Evolutionary conservation across 2,797 vertebrate species (phyloP).

Genomic region (Apogon talboti): DNA sequence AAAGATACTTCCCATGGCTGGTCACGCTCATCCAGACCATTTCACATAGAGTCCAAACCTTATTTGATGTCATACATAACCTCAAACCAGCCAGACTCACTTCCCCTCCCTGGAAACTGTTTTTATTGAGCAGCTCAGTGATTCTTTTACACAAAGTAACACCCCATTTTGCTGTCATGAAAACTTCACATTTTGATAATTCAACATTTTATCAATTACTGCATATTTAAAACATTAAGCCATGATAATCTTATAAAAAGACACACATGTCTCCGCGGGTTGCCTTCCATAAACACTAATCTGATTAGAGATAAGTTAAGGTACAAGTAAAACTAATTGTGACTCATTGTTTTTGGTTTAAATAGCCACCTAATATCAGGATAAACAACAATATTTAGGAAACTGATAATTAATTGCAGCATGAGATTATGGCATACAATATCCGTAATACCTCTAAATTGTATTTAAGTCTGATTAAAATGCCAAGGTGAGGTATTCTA

Average conservation of each 20-base stretch:
- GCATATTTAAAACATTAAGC: conserved; percentile 54
- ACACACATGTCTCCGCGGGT: conserved; percentile 56
- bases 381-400: conserved; percentile 55
- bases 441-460: conserved; percentile 41
- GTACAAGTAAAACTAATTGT: conserved; percentile 53
- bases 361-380: conserved; percentile 34
- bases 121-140: conserved; percentile 44
- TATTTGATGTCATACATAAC: conserved; percentile 75
- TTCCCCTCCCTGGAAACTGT: conserved; percentile 46
- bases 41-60: conserved; percentile 79
- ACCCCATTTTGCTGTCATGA: conserved; percentile 21
- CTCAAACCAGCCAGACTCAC: conserved; percentile 53
- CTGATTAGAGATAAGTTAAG: conserved; percentile 56
- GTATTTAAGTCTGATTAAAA: conserved; percentile 51
- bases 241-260: conserved; percentile 53
- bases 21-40: conserved; percentile 75
- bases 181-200: conserved; percentile 45
- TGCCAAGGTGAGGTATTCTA: conserved; percentile 54
- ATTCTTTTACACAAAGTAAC: conserved; percentile 34
- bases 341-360: conserved; percentile 52
- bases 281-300: conserved; percentile 53
- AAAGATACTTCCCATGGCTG: conserved; percentile 73
- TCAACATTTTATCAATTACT: conserved; percentile 53
- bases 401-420: conserved; percentile 57
- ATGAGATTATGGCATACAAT: conserved; percentile 30